phyloP scores from a whole-genome alignment of 2,888 invertebrate genomes.

The Ornithoptera priamus region DNA sequence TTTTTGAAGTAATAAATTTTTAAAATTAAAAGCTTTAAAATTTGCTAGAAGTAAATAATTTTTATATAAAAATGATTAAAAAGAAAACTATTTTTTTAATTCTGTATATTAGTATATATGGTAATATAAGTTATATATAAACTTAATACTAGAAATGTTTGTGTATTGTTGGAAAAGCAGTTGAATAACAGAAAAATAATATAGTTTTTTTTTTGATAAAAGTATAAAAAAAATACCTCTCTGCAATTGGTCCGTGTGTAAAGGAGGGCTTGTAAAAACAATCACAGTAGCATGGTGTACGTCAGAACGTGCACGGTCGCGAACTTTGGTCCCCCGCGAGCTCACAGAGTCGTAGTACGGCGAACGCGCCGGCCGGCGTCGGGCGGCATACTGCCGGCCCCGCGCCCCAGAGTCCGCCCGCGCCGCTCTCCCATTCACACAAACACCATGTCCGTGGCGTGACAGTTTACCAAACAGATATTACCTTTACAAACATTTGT shows the following conservation, averaged over 20 bases:
- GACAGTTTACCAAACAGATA: slow-evolving; percentile 18
- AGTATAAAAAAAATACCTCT: slow-evolving; percentile 18
- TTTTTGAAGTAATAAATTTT: too few relatives aligned
- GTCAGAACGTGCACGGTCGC: slow-evolving; percentile 16
- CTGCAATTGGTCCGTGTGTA: slow-evolving; percentile 16
- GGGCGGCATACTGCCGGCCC: slow-evolving; percentile 62
- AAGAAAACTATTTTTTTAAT: background rate
- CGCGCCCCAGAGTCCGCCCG: slow-evolving; percentile 41
- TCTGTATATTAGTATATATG: too few relatives aligned
- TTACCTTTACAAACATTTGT: slow-evolving; percentile 11
- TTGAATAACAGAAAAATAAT: background rate
- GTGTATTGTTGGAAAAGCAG: too few relatives aligned
- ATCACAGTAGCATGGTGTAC: slow-evolving; percentile 24
- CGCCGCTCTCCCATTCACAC: slow-evolving; percentile 51
- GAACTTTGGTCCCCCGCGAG: slow-evolving; percentile 28
- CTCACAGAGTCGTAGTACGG: slow-evolving; percentile 30
- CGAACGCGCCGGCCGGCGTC: slow-evolving; percentile 62
- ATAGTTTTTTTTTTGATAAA: too few relatives aligned
- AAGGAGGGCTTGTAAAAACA: slow-evolving; percentile 9
- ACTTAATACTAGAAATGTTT: too few relatives aligned
- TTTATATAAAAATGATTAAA: too few relatives aligned
- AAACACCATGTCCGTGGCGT: slow-evolving; percentile 37
- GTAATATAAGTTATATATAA: too few relatives aligned
- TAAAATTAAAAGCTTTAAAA: too few relatives aligned
- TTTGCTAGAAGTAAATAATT: too few relatives aligned